These are phyloP conservation scores for Neosilurus mollespiculum DNA, from an alignment of 2,797 vertebrate species.

Conservation along the genomic window DNA sequence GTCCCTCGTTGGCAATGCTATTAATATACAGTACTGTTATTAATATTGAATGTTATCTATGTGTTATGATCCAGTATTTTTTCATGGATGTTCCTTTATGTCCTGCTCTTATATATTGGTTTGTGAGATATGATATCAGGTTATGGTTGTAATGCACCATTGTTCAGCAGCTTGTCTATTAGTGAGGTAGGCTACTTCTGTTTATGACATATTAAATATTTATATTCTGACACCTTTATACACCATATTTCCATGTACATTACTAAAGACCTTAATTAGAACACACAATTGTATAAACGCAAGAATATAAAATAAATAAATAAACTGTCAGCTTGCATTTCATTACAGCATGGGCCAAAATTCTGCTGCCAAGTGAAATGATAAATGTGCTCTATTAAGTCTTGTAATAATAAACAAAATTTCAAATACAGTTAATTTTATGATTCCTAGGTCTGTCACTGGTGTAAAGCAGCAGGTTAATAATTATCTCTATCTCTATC, in stretches of 20 bases:
- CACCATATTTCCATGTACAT: constrained; percentile 60
- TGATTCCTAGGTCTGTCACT: constrained; percentile 49
- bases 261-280: not conserved
- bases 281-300: not conserved
- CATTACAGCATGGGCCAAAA: constrained; percentile 61
- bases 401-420: constrained; percentile 62
- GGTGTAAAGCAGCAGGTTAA: not conserved
- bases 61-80: not conserved
- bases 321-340: constrained; percentile 77
- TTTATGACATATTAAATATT: not conserved
- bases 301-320: constrained; percentile 36
- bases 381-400: constrained; percentile 74
- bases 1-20: not conserved
- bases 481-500: not conserved
- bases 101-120: not conserved
- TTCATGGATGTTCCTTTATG: not conserved
- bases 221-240: not conserved
- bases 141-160: not conserved
- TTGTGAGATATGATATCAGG: not conserved
- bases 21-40: not conserved
- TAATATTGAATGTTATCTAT: not conserved
- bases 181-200: not conserved
- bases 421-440: constrained; percentile 70
- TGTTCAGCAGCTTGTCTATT: not conserved
- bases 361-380: constrained; percentile 69